Evolutionary conservation across 2,797 vertebrate species (phyloP).

Genomic region (Lepus oiostolus): DNA sequence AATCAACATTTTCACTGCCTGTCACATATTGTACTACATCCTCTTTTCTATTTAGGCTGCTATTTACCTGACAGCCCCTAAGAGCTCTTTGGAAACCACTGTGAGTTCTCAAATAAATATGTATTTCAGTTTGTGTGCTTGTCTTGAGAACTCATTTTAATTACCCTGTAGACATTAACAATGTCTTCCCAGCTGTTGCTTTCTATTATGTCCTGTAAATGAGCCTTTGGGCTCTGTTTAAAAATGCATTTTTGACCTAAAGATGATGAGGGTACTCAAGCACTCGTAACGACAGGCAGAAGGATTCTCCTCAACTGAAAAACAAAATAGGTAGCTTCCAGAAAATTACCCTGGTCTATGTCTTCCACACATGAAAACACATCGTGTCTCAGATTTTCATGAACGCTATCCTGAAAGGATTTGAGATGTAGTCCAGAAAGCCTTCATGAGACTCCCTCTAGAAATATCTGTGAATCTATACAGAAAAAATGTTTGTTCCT

Average conservation of each 20-base stretch:
- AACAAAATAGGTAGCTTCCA: neutral
- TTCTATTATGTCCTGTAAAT: conserved; percentile 66
- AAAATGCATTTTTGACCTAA: conserved; percentile 73
- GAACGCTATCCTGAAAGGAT: neutral
- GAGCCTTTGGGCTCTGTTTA: conserved; percentile 62
- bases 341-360: neutral
- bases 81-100: conserved; percentile 47
- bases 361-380: neutral
- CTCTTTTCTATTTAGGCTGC: neutral
- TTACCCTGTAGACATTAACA: conserved; percentile 72
- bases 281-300: conserved; percentile 1
- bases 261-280: conserved; percentile 16
- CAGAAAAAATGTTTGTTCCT: conserved; percentile 12
- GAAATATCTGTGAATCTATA: neutral
- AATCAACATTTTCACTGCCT: neutral
- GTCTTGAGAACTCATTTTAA: conserved; percentile 74
- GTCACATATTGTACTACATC: neutral
- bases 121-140: conserved; percentile 66
- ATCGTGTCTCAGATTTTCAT: neutral
- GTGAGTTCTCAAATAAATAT: conserved; percentile 79
- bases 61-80: conserved; percentile 65
- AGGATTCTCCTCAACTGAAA: neutral
- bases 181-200: conserved; percentile 76
- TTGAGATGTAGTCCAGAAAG: neutral
- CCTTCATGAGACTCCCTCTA: conserved; percentile 19